Conservation (phyloP, 2,797 vertebrate genomes). For the Sciurus carolinensis region DNA sequence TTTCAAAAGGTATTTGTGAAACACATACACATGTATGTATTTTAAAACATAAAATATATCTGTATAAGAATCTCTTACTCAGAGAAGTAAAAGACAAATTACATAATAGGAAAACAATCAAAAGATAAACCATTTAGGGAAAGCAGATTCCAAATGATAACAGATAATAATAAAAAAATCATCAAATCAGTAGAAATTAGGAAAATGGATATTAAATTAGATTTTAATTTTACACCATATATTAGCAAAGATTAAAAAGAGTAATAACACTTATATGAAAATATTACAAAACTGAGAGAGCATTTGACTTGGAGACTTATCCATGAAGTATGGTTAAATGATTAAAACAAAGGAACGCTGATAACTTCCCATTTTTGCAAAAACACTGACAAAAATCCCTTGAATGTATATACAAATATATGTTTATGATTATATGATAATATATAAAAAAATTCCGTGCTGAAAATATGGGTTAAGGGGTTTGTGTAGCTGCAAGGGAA, state of each 20-base stretch:
- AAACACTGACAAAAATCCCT: background rate
- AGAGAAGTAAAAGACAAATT: background rate
- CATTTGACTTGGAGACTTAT: background rate
- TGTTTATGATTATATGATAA: background rate
- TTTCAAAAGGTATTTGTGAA: constrained; percentile 23
- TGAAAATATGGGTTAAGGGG: background rate
- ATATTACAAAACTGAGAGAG: background rate
- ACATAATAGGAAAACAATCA: background rate
- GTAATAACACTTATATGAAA: background rate
- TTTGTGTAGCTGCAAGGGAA: background rate
- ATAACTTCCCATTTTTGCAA: background rate
- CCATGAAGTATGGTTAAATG: background rate
- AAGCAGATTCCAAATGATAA: background rate
- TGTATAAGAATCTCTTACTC: background rate
- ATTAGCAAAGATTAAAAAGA: constrained; percentile 50
- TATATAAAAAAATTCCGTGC: background rate
- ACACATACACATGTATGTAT: background rate
- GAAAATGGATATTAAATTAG: background rate
- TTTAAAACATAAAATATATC: background rate
- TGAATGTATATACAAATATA: background rate
- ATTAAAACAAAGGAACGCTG: background rate
- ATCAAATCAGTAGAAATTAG: background rate
- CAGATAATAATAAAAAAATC: background rate
- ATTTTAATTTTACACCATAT: constrained; percentile 41
- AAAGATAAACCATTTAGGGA: background rate